Percentiles rank a stretch among this genome's conserved stretches.
Evolutionary conservation across 2,113 vertebrate genomes (phyloP).

Genomic region (Cacatua alba): DNA sequence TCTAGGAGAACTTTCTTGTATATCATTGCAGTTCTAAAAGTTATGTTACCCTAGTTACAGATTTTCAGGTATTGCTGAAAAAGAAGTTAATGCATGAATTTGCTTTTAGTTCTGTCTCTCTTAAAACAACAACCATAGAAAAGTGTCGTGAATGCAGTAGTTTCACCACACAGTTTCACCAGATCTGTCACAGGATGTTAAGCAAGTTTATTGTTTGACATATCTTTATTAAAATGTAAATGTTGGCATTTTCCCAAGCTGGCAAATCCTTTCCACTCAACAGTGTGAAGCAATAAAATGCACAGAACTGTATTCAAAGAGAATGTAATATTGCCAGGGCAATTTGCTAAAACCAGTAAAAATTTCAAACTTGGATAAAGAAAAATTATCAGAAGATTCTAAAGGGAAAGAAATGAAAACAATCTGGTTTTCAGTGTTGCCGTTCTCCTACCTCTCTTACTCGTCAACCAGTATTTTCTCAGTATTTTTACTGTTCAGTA

Average conservation of each 20-base stretch:
- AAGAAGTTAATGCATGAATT: background rate
- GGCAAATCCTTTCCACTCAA: background rate
- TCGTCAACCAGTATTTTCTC: background rate
- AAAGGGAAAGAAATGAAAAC: background rate
- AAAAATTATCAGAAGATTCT: background rate
- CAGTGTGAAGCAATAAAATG: background rate
- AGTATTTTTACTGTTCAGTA: background rate
- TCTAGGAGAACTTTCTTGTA: background rate
- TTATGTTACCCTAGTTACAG: background rate
- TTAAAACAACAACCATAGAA: background rate
- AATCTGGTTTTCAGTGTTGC: background rate
- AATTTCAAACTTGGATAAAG: background rate
- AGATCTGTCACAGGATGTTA: background rate
- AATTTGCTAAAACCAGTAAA: constrained; percentile 6
- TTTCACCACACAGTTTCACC: background rate
- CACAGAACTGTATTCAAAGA: background rate
- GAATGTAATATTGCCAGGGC: background rate
- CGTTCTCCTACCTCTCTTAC: background rate
- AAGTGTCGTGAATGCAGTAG: background rate
- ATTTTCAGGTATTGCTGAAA: background rate
- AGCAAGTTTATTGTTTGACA: constrained; percentile 33
- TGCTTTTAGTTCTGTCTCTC: background rate
- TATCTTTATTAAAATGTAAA: constrained; percentile 63
- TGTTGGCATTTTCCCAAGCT: constrained; percentile 45
- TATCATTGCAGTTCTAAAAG: background rate